Evolutionary conservation across 2,113 vertebrate species (phyloP).

Genomic region (Seriola rivoliana): DNA sequence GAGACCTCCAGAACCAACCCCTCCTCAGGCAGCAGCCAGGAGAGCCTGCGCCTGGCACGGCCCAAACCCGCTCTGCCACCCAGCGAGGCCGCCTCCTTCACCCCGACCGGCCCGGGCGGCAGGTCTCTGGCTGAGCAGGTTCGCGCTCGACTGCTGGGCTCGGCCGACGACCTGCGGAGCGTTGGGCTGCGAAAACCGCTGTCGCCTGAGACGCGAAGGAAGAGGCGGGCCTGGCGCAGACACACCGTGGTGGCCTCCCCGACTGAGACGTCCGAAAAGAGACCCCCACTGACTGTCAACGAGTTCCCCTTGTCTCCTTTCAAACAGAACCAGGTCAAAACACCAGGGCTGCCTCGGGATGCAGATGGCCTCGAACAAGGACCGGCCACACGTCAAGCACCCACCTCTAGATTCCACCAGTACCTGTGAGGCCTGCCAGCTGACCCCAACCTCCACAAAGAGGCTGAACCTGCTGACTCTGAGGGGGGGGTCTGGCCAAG

Average conservation of each 20-base stretch:
- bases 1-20: conserved; percentile 78
- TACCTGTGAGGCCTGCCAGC: conserved; percentile 71
- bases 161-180: conserved; percentile 89
- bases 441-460: conserved; percentile 3
- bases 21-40: conserved; percentile 80
- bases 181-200: conserved; percentile 88
- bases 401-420: conserved; percentile 87
- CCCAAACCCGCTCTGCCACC: conserved; percentile 33
- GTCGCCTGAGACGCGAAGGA: conserved; percentile 91
- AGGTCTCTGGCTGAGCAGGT: conserved; percentile 88
- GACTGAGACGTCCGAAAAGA: conserved; percentile 65
- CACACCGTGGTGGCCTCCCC: conserved; percentile 92
- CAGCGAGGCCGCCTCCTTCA: conserved; percentile 73
- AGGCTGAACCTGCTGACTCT: conserved; percentile 18
- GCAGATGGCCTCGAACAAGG: conserved; percentile 48
- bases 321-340: conserved; percentile 68
- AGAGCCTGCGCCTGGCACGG: conserved; percentile 61
- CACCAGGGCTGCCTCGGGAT: conserved; percentile 47
- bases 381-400: conserved; percentile 65
- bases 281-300: conserved; percentile 38
- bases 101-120: conserved; percentile 46
- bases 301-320: conserved; percentile 57
- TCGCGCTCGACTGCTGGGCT: conserved; percentile 86
- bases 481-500: conserved; percentile 7
- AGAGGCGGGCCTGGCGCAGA: conserved; percentile 92